phyloP scores from a whole-genome alignment of 2,113 vertebrate genomes.

The Xenopus laevis region DNA sequence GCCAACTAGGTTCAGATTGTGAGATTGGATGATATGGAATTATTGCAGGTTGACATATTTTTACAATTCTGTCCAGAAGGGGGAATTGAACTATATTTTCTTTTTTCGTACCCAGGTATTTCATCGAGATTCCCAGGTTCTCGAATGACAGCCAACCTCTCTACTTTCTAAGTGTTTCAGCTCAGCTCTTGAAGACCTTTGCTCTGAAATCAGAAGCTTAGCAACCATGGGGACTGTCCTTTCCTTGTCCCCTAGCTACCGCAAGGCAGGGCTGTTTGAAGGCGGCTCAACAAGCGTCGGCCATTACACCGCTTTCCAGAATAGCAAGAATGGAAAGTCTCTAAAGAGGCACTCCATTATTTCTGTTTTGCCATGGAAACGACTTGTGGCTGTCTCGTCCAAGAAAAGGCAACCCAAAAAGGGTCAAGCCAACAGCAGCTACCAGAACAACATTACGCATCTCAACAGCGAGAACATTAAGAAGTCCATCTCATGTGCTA shows the following conservation, averaged over 20 bases:
- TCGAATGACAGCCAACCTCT: conserved; percentile 1
- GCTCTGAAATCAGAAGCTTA: conserved; percentile 34
- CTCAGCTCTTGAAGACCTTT: not conserved
- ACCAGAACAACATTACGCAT: conserved; percentile 85
- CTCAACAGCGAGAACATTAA: conserved; percentile 94
- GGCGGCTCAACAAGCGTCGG: conserved; percentile 87
- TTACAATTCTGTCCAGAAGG: not conserved
- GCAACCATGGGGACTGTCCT: conserved; percentile 90
- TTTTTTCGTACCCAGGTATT: conserved; percentile 1
- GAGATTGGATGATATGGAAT: too few relatives aligned
- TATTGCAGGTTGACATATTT: too few relatives aligned
- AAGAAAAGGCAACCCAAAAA: conserved; percentile 93
- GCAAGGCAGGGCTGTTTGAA: conserved; percentile 87
- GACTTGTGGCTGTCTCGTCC: conserved; percentile 87
- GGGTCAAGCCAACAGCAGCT: conserved; percentile 76
- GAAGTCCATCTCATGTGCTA: conserved; percentile 92
- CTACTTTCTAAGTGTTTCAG: not conserved
- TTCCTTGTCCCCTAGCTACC: conserved; percentile 89
- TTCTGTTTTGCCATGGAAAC: conserved; percentile 88
- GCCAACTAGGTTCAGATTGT: too few relatives aligned
- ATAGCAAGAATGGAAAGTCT: conserved; percentile 91
- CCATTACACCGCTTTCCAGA: conserved; percentile 88
- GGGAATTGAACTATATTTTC: not conserved
- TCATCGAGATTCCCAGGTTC: not conserved
- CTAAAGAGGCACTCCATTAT: conserved; percentile 90